Evolutionary conservation across 1,140 invertebrate genomes (phyloP).

Genomic region (Plectus sambesii): DNA sequence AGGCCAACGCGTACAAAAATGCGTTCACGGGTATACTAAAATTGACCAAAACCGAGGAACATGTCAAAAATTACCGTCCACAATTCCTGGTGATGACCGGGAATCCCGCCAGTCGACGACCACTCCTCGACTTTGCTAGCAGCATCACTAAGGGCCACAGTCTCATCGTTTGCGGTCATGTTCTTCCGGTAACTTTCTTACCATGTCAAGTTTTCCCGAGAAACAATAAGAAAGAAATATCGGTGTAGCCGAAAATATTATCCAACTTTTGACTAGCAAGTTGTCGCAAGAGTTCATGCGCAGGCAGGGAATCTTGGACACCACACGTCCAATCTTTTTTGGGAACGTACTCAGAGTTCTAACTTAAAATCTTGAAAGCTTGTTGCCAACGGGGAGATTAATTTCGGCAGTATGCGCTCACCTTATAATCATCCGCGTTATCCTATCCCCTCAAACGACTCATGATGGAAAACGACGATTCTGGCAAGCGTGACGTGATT

Average conservation of each 20-base stretch:
- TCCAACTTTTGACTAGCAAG: no score
- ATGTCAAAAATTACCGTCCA: slow-evolving; percentile 81
- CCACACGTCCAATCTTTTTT: not conserved
- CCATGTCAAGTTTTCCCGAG: no score
- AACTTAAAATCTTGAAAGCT: no score
- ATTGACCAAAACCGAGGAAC: slow-evolving; percentile 72
- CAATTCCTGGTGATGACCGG: slow-evolving; percentile 77
- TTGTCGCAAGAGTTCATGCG: not conserved
- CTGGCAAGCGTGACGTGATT: no score
- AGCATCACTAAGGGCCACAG: slow-evolving; percentile 79
- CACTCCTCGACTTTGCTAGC: slow-evolving; percentile 76
- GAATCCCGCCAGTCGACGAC: slow-evolving; percentile 64
- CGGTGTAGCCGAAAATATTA: no score
- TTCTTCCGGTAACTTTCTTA: slow-evolving; percentile 58
- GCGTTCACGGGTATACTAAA: slow-evolving; percentile 72
- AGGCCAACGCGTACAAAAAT: slow-evolving; percentile 86
- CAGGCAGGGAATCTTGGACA: not conserved
- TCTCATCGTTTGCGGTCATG: slow-evolving; percentile 76
- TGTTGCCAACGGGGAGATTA: no score
- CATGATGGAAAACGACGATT: no score
- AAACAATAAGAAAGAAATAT: no score
- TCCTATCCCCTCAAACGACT: no score
- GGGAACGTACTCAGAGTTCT: no score
- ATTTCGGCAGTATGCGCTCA: no score
- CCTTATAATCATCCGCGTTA: no score